A percentile compares a stretch with the other conserved stretches of the same genome.
Conservation (phyloP, 2,888 invertebrate genomes). For the Netelia melanura region DNA sequence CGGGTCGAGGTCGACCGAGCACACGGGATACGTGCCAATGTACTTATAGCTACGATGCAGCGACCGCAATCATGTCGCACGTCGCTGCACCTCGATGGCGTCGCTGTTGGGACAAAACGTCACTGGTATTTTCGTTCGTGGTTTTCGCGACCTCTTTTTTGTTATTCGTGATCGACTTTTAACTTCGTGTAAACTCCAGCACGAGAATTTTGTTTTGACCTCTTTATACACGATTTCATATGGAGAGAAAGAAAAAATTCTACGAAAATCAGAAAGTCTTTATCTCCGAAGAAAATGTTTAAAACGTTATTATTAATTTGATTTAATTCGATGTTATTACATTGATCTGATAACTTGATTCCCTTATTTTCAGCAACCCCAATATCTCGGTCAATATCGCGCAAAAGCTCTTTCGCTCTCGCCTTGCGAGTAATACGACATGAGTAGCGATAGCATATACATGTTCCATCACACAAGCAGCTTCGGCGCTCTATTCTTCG, state of each 20-base stretch:
- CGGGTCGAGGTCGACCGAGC: conserved; percentile 41
- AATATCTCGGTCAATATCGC: not conserved
- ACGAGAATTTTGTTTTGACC: too few relatives aligned
- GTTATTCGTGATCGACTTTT: too few relatives aligned
- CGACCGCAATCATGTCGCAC: conserved; percentile 26
- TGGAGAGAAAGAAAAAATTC: too few relatives aligned
- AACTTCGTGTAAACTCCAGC: too few relatives aligned
- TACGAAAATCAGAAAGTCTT: too few relatives aligned
- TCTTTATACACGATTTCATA: too few relatives aligned
- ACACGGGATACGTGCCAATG: conserved; percentile 14
- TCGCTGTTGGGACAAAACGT: not conserved
- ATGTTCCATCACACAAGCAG: not conserved
- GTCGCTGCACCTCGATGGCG: not conserved
- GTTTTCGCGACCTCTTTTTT: too few relatives aligned
- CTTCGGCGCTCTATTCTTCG: conserved; percentile 46
- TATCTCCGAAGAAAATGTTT: too few relatives aligned
- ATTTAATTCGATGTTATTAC: not conserved
- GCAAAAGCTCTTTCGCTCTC: conserved; percentile 72
- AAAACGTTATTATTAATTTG: too few relatives aligned
- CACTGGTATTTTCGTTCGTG: not conserved
- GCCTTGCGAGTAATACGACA: conserved; percentile 38
- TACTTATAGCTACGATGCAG: conserved; percentile 8
- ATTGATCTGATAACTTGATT: too few relatives aligned
- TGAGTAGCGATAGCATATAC: not conserved
- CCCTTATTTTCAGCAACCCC: conserved; percentile 7